Conservation (phyloP, 1,140 invertebrate genomes). For the Cecropterus lyciades region DNA sequence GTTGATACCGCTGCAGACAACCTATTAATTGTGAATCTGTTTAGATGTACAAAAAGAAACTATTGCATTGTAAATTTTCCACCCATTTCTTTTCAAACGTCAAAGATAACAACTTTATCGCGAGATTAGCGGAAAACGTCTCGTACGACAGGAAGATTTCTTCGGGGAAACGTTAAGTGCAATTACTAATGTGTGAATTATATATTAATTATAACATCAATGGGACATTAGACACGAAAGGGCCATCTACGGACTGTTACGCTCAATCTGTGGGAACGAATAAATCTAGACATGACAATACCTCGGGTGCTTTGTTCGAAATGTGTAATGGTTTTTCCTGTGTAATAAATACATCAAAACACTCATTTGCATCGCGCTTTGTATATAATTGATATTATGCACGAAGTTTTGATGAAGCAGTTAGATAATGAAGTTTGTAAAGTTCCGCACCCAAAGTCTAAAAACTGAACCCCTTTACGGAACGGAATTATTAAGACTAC, state of each 20-base stretch:
- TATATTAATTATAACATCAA: slow-evolving; percentile 42
- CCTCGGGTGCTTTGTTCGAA: slow-evolving; percentile 49
- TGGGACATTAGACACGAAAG: slow-evolving; percentile 56
- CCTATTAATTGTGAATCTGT: too few species aligned
- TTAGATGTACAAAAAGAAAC: too few species aligned
- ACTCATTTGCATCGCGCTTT: slow-evolving; percentile 51
- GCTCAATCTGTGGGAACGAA: slow-evolving; percentile 57
- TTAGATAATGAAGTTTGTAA: too few species aligned
- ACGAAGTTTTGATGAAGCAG: slow-evolving; percentile 3
- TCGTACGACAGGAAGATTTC: too few species aligned
- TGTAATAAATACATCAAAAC: slow-evolving; percentile 35
- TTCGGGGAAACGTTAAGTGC: slow-evolving; percentile 58
- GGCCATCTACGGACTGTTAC: slow-evolving; percentile 14
- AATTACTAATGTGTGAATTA: slow-evolving; percentile 47
- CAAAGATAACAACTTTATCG: too few species aligned
- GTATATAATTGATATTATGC: slow-evolving; percentile 41
- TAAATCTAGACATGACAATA: slow-evolving; percentile 64
- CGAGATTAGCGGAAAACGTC: too few species aligned
- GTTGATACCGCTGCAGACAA: too few species aligned
- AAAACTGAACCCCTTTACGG: too few species aligned
- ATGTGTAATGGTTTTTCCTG: slow-evolving; percentile 57
- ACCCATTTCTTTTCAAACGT: too few species aligned
- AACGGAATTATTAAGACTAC: too few species aligned
- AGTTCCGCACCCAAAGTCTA: too few species aligned
- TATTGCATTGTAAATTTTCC: too few species aligned